Base-by-base conservation (phyloP, 2,888 invertebrate genomes). In the Trichopria drosophilae region DNA sequence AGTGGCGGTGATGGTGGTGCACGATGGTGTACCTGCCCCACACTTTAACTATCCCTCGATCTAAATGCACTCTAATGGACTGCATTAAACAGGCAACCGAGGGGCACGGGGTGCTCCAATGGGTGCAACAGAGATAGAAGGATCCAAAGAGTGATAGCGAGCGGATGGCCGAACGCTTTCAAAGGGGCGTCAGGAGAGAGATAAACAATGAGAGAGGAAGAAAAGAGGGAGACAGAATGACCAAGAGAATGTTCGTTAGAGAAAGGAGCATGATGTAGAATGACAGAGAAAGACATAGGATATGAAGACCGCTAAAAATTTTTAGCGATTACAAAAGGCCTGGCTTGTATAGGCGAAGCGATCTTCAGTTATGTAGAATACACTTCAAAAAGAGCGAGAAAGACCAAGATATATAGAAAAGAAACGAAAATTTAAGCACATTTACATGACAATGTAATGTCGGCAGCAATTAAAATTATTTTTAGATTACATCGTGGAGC, bases 61-160 rank as follows among this genome's bases (percentile, higher is more conserved):
- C 73, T 73, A 75, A 73, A 75, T 74, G 74, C 73, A 73, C 75
- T 73, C 74, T 73, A 75, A 74, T 75, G 75, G 75, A 73, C 73
- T 75, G 74, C 73, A 73, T 74, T 74, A 75, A 74, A 74, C 67
- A 68, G 69, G 65, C 63, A 59, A 59, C 55, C 54, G 45, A 37
- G 34, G 51, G 34, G 23, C 47, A 45, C 28, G 53, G 42, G 32
- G 40, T 19, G 55, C n/a, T n/a, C n/a, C n/a, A n/a, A 51, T 48
- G 51, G 56, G 47, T 51, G 51, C 50, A 48, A 57, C 20, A 12
- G 39, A 13, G 19, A 49, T 19, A 57, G 51, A 37, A 42, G 49
- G 53, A 48, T 49, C 53, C 48, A 47, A 51, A 50, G 42, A 55
- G 58, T 49, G 56, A 55, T 53, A 58, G 58, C 59, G 61, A 61